These are phyloP conservation scores for Phymastichus coffea DNA, from an alignment of 1,140 invertebrate genomes.

Conservation along the genomic window DNA sequence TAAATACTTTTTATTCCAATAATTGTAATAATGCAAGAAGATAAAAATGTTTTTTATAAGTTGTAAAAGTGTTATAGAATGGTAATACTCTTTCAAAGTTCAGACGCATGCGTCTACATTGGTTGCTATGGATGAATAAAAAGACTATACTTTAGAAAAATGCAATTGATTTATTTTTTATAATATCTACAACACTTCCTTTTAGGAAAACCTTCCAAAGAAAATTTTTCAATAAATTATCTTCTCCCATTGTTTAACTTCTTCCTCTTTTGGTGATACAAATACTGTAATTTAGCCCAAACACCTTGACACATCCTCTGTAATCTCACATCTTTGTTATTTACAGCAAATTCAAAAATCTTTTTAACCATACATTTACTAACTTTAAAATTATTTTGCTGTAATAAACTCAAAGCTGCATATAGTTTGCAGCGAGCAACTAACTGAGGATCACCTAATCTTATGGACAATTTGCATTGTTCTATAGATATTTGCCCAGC, in stretches of 20 bases:
- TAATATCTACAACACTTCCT: slow-evolving; percentile 31
- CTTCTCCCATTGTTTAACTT: background rate
- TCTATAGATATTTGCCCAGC: slow-evolving; percentile 83
- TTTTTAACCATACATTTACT: slow-evolving; percentile 68
- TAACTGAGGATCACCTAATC: slow-evolving; percentile 77
- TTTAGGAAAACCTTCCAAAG: background rate
- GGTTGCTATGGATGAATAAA: slow-evolving; percentile 15
- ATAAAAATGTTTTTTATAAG: background rate
- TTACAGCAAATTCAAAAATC: slow-evolving; percentile 63
- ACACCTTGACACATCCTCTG: slow-evolving; percentile 81
- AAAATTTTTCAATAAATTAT: background rate
- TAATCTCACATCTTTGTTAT: slow-evolving; percentile 62
- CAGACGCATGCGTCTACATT: too few relatives aligned
- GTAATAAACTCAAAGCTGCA: slow-evolving; percentile 83
- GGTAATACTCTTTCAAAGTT: too few relatives aligned
- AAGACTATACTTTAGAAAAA: slow-evolving; percentile 24
- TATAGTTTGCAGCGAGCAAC: slow-evolving; percentile 81
- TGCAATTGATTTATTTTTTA: slow-evolving; percentile 13
- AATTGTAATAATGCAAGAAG: background rate
- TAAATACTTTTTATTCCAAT: slow-evolving; percentile 1
- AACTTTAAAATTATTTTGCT: slow-evolving; percentile 67
- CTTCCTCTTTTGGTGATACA: slow-evolving; percentile 44
- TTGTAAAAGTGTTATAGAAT: slow-evolving; percentile 24
- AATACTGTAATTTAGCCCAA: slow-evolving; percentile 77
- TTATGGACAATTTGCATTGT: slow-evolving; percentile 77